phyloP scores from a whole-genome alignment of 2,113 vertebrate genomes.

The Misgurnus mizolepis region DNA sequence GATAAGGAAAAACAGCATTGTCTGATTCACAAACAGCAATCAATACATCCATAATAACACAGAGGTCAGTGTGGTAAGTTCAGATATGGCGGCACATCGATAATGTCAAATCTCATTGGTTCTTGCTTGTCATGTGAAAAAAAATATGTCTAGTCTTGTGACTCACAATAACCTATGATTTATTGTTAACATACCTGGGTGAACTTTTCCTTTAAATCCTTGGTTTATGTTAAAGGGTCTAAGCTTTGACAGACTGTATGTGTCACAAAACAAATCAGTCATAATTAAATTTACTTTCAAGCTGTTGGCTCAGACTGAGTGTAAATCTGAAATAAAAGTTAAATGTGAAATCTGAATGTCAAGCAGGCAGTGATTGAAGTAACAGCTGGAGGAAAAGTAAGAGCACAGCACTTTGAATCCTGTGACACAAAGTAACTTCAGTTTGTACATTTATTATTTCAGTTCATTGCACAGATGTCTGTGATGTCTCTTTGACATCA shows the following conservation, averaged over 20 bases:
- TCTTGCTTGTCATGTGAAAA: too few relatives aligned
- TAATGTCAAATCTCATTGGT: too few relatives aligned
- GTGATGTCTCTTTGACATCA: slow-evolving; percentile 2
- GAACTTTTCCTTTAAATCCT: neutral
- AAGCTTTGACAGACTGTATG: neutral
- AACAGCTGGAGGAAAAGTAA: slow-evolving; percentile 44
- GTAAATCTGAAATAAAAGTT: neutral
- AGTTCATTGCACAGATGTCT: neutral
- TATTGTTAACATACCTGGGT: too few relatives aligned
- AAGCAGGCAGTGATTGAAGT: neutral
- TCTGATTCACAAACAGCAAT: neutral
- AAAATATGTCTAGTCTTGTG: too few relatives aligned
- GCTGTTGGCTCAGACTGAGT: neutral
- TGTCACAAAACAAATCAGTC: neutral
- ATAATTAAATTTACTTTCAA: neutral
- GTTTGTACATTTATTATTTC: slow-evolving; percentile 31
- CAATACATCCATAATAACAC: too few relatives aligned
- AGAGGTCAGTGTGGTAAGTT: too few relatives aligned
- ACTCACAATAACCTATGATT: too few relatives aligned
- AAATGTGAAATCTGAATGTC: slow-evolving; percentile 2
- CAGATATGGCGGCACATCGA: too few relatives aligned
- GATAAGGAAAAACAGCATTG: neutral
- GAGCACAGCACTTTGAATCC: slow-evolving; percentile 1
- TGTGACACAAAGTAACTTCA: slow-evolving; percentile 31
- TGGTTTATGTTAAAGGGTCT: neutral